These are phyloP conservation scores for Miichthys miiuy DNA, from an alignment of 2,797 vertebrate species.

Conservation along the genomic window DNA sequence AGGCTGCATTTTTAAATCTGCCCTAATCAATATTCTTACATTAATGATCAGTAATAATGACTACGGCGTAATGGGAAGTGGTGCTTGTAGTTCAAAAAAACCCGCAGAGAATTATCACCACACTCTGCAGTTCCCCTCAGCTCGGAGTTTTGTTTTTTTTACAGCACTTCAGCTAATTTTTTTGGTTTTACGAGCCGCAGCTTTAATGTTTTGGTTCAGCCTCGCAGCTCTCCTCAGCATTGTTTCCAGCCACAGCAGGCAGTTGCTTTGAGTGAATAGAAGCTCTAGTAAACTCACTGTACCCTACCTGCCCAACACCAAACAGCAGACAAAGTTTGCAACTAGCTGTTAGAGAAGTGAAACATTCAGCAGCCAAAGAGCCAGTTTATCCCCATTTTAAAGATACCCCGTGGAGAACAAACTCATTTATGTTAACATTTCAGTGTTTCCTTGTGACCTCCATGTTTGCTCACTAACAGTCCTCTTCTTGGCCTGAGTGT, in stretches of 20 bases:
- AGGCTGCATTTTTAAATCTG: neutral
- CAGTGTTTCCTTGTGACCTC: neutral
- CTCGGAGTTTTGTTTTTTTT: neutral
- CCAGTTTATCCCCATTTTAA: no score
- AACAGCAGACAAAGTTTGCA: neutral
- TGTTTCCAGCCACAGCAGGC: conserved; percentile 2
- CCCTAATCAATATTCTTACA: neutral
- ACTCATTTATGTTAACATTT: no score
- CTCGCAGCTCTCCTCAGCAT: neutral
- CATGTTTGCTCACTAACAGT: neutral
- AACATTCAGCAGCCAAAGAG: neutral
- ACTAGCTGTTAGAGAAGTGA: no score
- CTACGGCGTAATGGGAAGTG: no score
- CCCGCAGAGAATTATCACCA: neutral
- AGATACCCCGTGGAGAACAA: no score
- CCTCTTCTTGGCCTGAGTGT: neutral
- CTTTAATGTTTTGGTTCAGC: neutral
- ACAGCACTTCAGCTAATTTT: neutral
- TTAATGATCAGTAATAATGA: neutral
- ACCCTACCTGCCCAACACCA: neutral
- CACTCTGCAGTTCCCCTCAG: no score
- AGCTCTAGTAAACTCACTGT: neutral
- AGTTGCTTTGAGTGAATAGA: neutral
- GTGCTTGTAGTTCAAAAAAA: no score
- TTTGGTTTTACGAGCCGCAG: neutral